Conservation (phyloP, 2,888 invertebrate genomes). For the Morpho achilles region DNA sequence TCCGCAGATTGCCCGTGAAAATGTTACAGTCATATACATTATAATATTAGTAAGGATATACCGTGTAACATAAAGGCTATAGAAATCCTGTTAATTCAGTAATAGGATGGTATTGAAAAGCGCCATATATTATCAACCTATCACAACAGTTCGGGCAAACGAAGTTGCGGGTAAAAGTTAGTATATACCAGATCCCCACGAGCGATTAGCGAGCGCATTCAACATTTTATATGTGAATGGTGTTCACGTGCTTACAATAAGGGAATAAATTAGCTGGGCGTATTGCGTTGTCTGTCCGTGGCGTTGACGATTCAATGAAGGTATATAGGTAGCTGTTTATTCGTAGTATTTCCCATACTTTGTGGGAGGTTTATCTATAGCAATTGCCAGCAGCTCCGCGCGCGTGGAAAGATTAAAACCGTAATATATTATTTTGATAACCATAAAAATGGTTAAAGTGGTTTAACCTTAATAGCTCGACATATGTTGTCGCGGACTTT, state of each 20-base stretch:
- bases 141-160: too few relatives aligned
- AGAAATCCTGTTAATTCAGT: too few relatives aligned
- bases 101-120: too few relatives aligned
- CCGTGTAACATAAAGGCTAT: too few relatives aligned
- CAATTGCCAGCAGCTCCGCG: too few relatives aligned
- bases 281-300: slow-evolving; percentile 29
- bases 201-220: slow-evolving; percentile 11
- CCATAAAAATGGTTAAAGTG: too few relatives aligned
- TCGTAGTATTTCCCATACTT: background rate
- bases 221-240: slow-evolving; percentile 23
- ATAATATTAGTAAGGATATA: slow-evolving; percentile 2
- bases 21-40: background rate
- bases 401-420: too few relatives aligned
- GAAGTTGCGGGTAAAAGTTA: background rate
- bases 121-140: too few relatives aligned
- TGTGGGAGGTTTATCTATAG: slow-evolving; percentile 4
- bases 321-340: slow-evolving; percentile 7
- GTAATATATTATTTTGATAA: too few relatives aligned
- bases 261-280: slow-evolving; percentile 37
- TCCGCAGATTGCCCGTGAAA: background rate
- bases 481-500: too few relatives aligned
- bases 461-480: too few relatives aligned
- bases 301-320: slow-evolving; percentile 35
- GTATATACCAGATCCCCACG: background rate
- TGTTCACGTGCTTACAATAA: slow-evolving; percentile 33